These are phyloP conservation scores for Ophraella communa DNA, from an alignment of 2,888 invertebrate species.

Conservation along the genomic window DNA sequence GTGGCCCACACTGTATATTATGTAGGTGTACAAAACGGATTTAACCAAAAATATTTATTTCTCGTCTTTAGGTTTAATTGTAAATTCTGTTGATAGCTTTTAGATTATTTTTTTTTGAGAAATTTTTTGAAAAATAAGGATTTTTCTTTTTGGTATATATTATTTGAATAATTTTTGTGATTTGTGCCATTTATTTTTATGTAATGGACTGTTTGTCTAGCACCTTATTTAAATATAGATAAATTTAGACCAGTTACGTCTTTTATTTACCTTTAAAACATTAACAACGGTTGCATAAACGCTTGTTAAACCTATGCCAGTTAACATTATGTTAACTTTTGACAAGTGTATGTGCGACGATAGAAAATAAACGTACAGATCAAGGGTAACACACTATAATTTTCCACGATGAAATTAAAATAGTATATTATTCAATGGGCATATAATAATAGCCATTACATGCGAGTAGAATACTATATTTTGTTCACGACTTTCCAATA, in stretches of 20 bases:
- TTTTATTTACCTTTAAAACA: background rate
- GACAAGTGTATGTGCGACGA: too few species aligned
- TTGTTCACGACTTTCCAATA: too few species aligned
- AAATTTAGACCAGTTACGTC: conserved; percentile 28
- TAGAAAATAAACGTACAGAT: too few species aligned
- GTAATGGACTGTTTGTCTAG: conserved; percentile 48
- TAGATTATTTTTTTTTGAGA: conserved; percentile 20
- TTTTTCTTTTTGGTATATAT: conserved; percentile 32
- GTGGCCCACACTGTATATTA: too few species aligned
- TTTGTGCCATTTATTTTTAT: conserved; percentile 50
- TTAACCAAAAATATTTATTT: conserved; percentile 34
- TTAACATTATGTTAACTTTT: too few species aligned
- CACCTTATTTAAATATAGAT: conserved; percentile 45
- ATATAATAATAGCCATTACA: too few species aligned
- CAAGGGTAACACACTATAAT: too few species aligned
- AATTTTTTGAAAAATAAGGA: conserved; percentile 20
- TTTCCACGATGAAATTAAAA: too few species aligned
- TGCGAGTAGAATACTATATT: too few species aligned
- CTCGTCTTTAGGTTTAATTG: conserved; percentile 26
- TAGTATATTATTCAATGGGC: too few species aligned
- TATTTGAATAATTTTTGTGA: conserved; percentile 34
- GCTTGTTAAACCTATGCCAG: too few species aligned
- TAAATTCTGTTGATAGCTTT: conserved; percentile 35
- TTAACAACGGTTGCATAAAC: too few species aligned
- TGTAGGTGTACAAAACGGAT: conserved; percentile 23